These are phyloP conservation scores for Willisornis vidua DNA, from an alignment of 2,113 vertebrate genomes.

Conservation along the genomic window DNA sequence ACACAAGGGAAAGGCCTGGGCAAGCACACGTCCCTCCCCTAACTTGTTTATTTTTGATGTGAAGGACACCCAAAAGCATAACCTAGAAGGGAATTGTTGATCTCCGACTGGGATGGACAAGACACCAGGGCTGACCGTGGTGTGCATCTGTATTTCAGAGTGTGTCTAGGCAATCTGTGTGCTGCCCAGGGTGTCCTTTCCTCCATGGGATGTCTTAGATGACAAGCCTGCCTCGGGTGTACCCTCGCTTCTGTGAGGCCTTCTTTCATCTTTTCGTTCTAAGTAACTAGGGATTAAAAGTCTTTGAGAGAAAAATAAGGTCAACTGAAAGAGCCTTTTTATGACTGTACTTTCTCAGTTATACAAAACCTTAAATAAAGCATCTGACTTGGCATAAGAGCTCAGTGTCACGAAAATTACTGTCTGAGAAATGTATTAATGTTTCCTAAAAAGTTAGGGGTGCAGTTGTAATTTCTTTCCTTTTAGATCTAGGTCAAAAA, in stretches of 20 bases:
- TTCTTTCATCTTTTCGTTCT: not conserved
- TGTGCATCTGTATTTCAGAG: not conserved
- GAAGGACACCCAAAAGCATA: not conserved
- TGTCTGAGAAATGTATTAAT: not conserved
- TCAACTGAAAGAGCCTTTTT: conserved; percentile 13
- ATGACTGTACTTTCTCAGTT: not conserved
- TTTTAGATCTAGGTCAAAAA: conserved; percentile 28
- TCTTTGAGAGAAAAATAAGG: not conserved
- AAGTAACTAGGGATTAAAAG: not conserved
- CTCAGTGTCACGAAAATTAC: not conserved
- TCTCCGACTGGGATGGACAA: not conserved
- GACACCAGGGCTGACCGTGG: not conserved
- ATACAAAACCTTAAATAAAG: not conserved
- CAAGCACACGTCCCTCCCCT: not conserved
- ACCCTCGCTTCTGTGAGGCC: not conserved
- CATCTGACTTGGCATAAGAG: not conserved
- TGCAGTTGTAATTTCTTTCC: not conserved
- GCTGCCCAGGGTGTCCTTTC: not conserved
- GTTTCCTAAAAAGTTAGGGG: not conserved
- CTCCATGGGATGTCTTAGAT: not conserved
- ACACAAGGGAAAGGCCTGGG: not conserved
- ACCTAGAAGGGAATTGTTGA: not conserved
- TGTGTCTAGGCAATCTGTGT: not conserved
- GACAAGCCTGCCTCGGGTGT: fast-evolving
- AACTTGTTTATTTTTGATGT: not conserved